phyloP scores from a whole-genome alignment of 2,113 vertebrate genomes.

The Leptosomus discolor region DNA sequence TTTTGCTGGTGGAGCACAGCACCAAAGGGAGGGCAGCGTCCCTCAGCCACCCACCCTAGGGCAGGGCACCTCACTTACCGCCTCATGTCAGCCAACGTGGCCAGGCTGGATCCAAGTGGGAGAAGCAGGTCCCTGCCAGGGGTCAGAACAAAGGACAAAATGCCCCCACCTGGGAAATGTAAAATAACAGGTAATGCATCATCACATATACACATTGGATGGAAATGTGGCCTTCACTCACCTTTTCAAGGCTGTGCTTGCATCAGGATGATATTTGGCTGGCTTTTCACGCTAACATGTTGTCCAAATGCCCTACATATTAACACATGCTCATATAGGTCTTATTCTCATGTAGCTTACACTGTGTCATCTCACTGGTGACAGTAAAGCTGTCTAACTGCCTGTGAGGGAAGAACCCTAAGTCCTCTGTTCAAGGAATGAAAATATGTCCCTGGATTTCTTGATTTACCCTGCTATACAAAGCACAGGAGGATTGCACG shows the following conservation, averaged over 20 bases:
- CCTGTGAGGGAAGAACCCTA: accelerated
- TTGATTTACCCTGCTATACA: neutral
- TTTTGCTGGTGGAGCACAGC: accelerated
- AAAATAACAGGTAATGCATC: too few relatives aligned
- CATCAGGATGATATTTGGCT: neutral
- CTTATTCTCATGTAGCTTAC: neutral
- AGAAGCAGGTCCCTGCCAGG: neutral
- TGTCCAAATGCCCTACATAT: too few relatives aligned
- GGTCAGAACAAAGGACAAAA: neutral
- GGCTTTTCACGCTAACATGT: accelerated
- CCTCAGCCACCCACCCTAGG: too few relatives aligned
- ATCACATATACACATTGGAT: accelerated
- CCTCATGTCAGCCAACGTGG: accelerated
- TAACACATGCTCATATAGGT: too few relatives aligned
- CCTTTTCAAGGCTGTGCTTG: neutral
- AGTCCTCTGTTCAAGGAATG: neutral
- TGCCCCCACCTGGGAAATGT: accelerated
- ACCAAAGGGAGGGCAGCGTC: accelerated
- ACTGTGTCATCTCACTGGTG: neutral
- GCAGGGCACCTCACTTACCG: accelerated
- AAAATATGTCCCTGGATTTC: neutral
- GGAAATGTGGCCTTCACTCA: neutral
- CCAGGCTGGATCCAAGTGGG: too few relatives aligned
- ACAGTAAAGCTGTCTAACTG: neutral
- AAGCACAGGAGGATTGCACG: neutral